A percentile compares a stretch with the other conserved stretches of the same genome.
Evolutionary conservation across 1,140 invertebrate species (phyloP).

Genomic region (Drosophila sechellia): DNA sequence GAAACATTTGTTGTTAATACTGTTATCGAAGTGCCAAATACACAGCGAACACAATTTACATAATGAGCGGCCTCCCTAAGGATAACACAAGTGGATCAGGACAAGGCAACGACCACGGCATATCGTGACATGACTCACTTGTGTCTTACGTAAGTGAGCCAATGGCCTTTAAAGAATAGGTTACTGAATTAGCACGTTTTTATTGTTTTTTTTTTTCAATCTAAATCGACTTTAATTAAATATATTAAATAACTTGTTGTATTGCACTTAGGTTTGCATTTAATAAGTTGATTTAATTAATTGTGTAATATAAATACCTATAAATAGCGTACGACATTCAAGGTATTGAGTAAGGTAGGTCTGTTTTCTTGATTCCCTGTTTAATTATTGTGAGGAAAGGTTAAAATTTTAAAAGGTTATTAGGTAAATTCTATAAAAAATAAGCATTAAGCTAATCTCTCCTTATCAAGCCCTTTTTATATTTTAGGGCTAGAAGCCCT

Average conservation of each 20-base stretch:
- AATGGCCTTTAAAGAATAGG: not conserved
- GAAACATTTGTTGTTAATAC: constrained; percentile 76
- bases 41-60: constrained; percentile 46
- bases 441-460: no score
- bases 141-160: constrained; percentile 11
- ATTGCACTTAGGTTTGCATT: no score
- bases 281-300: no score
- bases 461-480: constrained; percentile 6
- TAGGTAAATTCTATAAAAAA: no score
- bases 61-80: constrained; percentile 30
- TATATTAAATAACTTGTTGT: no score
- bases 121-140: constrained; percentile 17
- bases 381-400: no score
- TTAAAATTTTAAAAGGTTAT: no score
- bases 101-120: constrained; percentile 1
- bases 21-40: constrained; percentile 74
- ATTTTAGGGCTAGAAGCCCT: not conserved
- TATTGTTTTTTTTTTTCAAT: not conserved
- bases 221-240: no score
- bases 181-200: not conserved
- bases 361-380: no score
- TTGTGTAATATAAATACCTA: no score
- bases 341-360: no score
- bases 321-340: no score
- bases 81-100: constrained; percentile 25